These are phyloP conservation scores for Uropetala carovei DNA, from an alignment of 2,888 invertebrate species.

Conservation along the genomic window DNA sequence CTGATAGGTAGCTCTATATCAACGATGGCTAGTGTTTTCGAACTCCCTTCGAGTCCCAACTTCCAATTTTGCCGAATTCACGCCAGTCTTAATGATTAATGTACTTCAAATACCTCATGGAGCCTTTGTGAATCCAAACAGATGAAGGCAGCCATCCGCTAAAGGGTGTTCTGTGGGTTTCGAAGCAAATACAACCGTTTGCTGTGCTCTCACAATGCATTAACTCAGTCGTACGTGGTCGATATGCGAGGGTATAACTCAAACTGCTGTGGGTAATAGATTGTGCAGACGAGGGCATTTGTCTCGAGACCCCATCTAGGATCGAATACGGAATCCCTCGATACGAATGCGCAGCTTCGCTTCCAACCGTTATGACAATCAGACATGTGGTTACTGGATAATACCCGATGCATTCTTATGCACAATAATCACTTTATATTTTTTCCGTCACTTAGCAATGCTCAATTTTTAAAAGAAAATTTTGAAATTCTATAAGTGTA, in stretches of 20 bases:
- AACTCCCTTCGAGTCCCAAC: not conserved
- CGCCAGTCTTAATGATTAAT: not conserved
- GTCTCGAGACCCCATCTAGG: not conserved
- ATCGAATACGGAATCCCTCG: not conserved
- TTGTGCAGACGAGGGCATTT: not conserved
- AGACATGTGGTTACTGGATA: no score
- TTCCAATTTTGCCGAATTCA: not conserved
- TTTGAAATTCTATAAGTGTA: no score
- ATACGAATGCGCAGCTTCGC: not conserved
- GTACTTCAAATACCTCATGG: not conserved
- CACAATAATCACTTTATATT: no score
- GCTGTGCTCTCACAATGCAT: not conserved
- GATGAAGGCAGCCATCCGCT: not conserved
- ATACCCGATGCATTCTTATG: no score
- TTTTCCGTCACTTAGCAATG: no score
- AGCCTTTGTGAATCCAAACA: not conserved
- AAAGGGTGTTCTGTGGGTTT: not conserved
- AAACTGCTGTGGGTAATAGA: not conserved
- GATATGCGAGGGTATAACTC: constrained; percentile 7
- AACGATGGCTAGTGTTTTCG: no score
- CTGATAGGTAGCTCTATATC: no score
- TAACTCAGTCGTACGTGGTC: not conserved
- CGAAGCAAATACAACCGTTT: not conserved
- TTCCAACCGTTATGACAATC: not conserved
- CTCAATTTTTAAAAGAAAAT: no score